Evolutionary conservation across 2,113 vertebrate genomes (phyloP).

Genomic region (Hirundichthys speculiger): DNA sequence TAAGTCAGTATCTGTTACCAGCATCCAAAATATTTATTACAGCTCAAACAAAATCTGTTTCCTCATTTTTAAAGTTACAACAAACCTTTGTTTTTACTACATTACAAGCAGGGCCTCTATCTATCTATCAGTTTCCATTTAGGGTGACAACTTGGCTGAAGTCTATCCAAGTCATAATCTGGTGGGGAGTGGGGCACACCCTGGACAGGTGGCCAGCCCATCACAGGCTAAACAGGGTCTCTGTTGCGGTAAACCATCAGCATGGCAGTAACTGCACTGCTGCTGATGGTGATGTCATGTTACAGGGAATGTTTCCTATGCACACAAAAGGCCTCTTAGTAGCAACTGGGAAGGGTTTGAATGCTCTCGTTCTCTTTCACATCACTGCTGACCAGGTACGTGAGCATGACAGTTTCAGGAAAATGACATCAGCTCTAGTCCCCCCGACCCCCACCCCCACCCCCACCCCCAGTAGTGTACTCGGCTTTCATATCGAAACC

Average conservation of each 20-base stretch:
- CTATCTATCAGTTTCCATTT: too few species aligned
- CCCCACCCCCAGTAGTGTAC: conserved; percentile 20
- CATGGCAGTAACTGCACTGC: conserved; percentile 21
- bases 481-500: conserved; percentile 28
- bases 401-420: conserved; percentile 48
- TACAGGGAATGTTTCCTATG: conserved; percentile 3
- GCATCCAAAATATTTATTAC: conserved; percentile 14
- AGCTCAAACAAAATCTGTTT: conserved; percentile 16
- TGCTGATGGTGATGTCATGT: conserved; percentile 23
- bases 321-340: conserved; percentile 35
- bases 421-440: conserved; percentile 56
- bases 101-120: too few species aligned
- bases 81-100: too few species aligned
- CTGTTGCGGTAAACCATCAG: conserved; percentile 25
- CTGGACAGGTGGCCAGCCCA: too few species aligned
- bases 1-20: background rate
- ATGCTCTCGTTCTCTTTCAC: conserved; percentile 40
- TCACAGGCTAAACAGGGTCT: conserved; percentile 1
- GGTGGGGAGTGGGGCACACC: too few species aligned
- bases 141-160: too few species aligned
- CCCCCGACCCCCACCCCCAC: too few species aligned
- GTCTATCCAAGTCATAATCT: too few species aligned
- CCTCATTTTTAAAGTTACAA: conserved; percentile 24
- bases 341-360: conserved; percentile 32
- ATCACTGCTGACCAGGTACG: conserved; percentile 41